Percentiles rank a stretch among this genome's conserved stretches.
Conservation (phyloP, 1,140 invertebrate genomes). For the Odontomachus brunneus region DNA sequence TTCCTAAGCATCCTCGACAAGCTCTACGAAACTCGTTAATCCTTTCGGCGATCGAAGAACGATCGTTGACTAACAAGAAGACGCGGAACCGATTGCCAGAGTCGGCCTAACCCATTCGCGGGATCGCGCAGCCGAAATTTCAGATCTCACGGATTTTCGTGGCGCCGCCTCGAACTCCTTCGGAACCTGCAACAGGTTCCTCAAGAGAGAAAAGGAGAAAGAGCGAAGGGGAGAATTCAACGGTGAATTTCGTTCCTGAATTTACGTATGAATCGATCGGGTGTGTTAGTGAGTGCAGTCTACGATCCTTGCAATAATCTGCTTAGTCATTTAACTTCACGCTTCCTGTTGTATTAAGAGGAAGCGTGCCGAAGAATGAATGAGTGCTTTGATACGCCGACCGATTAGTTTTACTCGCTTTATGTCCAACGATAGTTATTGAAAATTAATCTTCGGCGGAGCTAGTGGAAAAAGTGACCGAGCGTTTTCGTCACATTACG, state of each 20-base stretch:
- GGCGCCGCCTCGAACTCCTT: neutral
- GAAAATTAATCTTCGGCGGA: conserved; percentile 35
- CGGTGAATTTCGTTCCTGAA: no score
- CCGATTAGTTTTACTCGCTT: conserved; percentile 47
- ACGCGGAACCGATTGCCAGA: conserved; percentile 22
- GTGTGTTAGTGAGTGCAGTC: conserved; percentile 10
- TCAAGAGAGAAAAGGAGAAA: neutral
- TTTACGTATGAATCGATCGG: neutral
- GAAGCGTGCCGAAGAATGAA: conserved; percentile 57
- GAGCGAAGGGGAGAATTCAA: no score
- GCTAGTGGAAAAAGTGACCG: conserved; percentile 33
- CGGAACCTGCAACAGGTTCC: neutral
- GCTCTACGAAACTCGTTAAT: conserved; percentile 69
- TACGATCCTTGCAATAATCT: conserved; percentile 11
- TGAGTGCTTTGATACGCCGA: conserved; percentile 32
- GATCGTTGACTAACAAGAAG: conserved; percentile 24
- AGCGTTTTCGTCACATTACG: neutral
- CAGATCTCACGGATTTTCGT: neutral
- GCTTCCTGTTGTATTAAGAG: conserved; percentile 31
- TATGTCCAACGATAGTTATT: conserved; percentile 26
- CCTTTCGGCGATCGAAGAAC: conserved; percentile 63
- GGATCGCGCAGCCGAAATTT: conserved; percentile 44
- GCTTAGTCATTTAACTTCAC: conserved; percentile 49
- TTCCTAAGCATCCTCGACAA: conserved; percentile 39
- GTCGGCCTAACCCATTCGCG: conserved; percentile 24